phyloP scores from a whole-genome alignment of 2,797 vertebrate genomes.

The Acipenser transmontanus region DNA sequence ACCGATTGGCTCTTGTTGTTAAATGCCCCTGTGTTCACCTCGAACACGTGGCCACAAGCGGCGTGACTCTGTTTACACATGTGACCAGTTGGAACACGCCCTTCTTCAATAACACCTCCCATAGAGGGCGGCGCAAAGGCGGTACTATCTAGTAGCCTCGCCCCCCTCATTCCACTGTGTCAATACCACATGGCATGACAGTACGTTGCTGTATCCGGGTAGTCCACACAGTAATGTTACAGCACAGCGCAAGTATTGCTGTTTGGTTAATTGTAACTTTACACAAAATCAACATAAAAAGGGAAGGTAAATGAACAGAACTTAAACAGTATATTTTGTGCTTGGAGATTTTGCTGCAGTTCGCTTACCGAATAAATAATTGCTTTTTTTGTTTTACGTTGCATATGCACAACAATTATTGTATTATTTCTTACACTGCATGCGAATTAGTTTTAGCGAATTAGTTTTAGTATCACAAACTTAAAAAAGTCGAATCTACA shows the following conservation, averaged over 20 bases:
- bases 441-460: too few relatives aligned
- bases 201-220: not conserved
- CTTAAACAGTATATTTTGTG: too few relatives aligned
- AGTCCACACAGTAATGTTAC: not conserved
- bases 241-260: not conserved
- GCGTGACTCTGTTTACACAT: slow-evolving; percentile 33
- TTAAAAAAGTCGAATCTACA: too few relatives aligned
- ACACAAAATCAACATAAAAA: not conserved
- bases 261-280: not conserved
- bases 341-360: too few relatives aligned
- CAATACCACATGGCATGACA: not conserved
- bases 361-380: too few relatives aligned
- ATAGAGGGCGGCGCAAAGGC: not conserved
- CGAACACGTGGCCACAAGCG: slow-evolving; percentile 28
- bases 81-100: slow-evolving; percentile 22
- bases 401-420: too few relatives aligned
- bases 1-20: slow-evolving; percentile 24
- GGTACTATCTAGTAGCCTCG: not conserved
- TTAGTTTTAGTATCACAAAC: too few relatives aligned
- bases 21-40: slow-evolving; percentile 18
- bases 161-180: not conserved
- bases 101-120: slow-evolving; percentile 4
- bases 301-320: too few relatives aligned
- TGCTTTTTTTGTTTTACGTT: too few relatives aligned
- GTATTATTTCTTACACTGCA: too few relatives aligned